These are phyloP conservation scores for Alviniconcha marisindica DNA, from an alignment of 1,140 invertebrate species.

Conservation along the genomic window DNA sequence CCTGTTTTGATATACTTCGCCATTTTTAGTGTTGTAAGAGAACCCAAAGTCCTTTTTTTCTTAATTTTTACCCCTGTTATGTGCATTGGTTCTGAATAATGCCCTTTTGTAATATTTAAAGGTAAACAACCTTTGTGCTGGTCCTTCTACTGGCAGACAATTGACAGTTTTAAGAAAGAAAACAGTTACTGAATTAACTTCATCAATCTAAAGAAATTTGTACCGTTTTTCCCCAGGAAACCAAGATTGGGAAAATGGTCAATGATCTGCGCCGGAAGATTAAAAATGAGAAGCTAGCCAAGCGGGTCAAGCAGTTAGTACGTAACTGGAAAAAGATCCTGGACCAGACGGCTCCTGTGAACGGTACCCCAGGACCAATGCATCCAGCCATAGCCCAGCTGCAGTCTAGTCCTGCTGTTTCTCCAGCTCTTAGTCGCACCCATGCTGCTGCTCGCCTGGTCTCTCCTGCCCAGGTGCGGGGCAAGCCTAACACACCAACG, in stretches of 20 bases:
- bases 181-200: too few species aligned
- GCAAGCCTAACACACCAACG: constrained; percentile 25
- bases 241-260: constrained; percentile 94
- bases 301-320: constrained; percentile 92
- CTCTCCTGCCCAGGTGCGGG: constrained; percentile 25
- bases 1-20: too few species aligned
- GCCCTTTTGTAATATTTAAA: not conserved
- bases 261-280: constrained; percentile 93
- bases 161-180: too few species aligned
- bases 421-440: constrained; percentile 13
- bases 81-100: not conserved
- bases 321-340: constrained; percentile 93
- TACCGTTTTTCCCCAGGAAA: constrained; percentile 80
- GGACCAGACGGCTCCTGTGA: constrained; percentile 56
- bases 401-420: constrained; percentile 44
- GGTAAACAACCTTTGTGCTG: not conserved
- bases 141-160: constrained; percentile 19
- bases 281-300: constrained; percentile 85
- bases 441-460: not conserved
- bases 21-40: too few species aligned
- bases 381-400: constrained; percentile 43
- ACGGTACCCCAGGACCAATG: constrained; percentile 33
- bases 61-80: not conserved
- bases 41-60: not conserved
- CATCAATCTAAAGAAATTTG: too few species aligned